Evolutionary conservation across 2,888 invertebrate species (phyloP), one percentile per base, ranked within the genome.

Genomic region (Eilema sororculum): DNA sequence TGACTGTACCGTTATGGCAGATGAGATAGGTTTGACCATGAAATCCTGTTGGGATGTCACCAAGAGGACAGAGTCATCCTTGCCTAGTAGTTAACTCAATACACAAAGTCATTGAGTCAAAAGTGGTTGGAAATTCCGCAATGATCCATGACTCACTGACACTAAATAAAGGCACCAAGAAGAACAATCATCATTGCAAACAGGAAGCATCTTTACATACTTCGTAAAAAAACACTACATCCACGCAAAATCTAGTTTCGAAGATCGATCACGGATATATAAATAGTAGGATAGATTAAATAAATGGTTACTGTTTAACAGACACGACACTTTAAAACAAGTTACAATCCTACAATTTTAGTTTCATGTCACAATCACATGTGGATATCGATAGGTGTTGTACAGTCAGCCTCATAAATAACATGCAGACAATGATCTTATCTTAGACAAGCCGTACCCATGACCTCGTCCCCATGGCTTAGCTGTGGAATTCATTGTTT

Each of bases 181-280:
- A 52, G 52, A 57, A 59, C n/a, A 22, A 58, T 41, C 25, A 24
- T 67, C 59, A 52, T 46, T 60, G 60, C 59, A 67, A 67, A 67
- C 60, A 66, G 58, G 66, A 66, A 66, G 22, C 25, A 13, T 58
- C 66, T 25, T 62, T n/a, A 37, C 57, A 52, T 60, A 10, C 67
- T 59, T 22, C 30, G 24, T 30, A 60, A 46, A 59, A 66, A 67
- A 59, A n/a, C 37, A n/a, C n/a, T 16, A 52, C 59, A 60, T 67
- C 59, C 22, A 60, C 46, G 52, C 59, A 22, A 60, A 64, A 60
- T 59, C 60, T 46, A 60, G 60, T 67, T 67, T 67, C 46, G 30
- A 46, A 52, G 60, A 28, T 46, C 60, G 60, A 67, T 67, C 67
- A 67, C 60, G 60, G 67, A 67, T 56, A 65, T 65, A 22, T 33